Percentiles rank a stretch among this genome's conserved stretches.
These are phyloP conservation scores for Tyrophagus putrescentiae DNA, from an alignment of 1,140 invertebrate species.

Conservation along the genomic window DNA sequence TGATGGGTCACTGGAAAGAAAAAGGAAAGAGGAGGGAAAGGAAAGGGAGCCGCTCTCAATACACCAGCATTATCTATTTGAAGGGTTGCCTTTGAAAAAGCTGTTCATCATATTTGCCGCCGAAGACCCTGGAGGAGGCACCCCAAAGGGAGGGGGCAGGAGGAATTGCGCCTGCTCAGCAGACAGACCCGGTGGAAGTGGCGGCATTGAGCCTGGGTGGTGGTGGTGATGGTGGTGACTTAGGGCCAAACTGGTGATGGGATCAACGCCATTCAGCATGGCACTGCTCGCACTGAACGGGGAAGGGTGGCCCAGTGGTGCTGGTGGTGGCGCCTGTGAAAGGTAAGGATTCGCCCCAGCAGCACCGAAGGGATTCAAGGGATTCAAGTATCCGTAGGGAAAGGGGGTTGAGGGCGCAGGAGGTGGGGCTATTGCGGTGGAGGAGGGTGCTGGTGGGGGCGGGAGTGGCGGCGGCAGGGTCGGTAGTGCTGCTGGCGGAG, in stretches of 20 bases:
- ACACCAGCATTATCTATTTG: too few relatives aligned
- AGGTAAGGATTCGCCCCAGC: too few relatives aligned
- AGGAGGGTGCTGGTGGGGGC: background rate
- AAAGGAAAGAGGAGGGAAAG: background rate
- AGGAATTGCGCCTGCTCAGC: too few relatives aligned
- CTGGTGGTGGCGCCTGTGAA: background rate
- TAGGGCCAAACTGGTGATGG: background rate
- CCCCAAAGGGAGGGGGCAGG: too few relatives aligned
- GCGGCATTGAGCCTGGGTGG: background rate
- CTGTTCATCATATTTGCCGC: too few relatives aligned
- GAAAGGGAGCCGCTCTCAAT: too few relatives aligned
- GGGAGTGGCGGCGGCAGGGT: background rate
- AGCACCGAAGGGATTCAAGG: too few relatives aligned
- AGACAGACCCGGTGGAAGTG: too few relatives aligned
- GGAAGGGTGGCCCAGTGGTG: background rate
- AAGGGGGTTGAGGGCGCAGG: background rate
- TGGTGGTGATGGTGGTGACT: slow-evolving; percentile 3
- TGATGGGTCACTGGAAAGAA: background rate
- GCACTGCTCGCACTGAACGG: background rate
- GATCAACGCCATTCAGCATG: background rate
- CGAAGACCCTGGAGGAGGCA: too few relatives aligned
- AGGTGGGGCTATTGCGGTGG: background rate
- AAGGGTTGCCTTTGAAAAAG: too few relatives aligned
- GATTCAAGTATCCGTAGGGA: too few relatives aligned
- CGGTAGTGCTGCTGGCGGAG: background rate